These are phyloP conservation scores for Ianthella basta DNA, from an alignment of 37 sponge, comb jelly and placozoan genomes.

Conservation along the genomic window DNA sequence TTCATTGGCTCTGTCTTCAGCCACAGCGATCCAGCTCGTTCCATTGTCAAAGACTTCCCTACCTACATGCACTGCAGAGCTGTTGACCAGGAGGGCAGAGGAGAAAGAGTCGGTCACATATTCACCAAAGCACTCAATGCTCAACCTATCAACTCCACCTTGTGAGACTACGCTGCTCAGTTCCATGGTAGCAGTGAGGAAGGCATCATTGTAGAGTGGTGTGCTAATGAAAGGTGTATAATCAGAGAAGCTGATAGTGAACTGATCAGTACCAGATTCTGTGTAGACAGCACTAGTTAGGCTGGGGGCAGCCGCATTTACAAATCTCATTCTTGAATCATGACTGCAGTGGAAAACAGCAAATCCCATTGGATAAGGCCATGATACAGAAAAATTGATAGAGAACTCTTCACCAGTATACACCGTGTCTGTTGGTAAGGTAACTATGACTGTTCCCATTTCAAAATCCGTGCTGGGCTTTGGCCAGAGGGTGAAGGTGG, in stretches of 20 bases:
- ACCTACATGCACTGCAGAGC: neutral
- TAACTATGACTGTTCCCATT: neutral
- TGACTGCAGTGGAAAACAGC: neutral
- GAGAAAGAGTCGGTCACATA: neutral
- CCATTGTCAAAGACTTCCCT: neutral
- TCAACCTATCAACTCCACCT: neutral
- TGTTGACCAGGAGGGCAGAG: neutral
- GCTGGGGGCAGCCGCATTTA: neutral
- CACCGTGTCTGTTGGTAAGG: neutral
- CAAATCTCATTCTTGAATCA: neutral
- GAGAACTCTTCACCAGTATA: constrained; percentile 9
- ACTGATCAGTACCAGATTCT: neutral
- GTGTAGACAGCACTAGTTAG: neutral
- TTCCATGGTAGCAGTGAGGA: constrained; percentile 14
- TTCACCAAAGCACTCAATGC: neutral
- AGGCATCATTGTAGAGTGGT: neutral
- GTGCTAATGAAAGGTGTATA: neutral
- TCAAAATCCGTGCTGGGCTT: neutral
- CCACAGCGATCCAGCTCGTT: neutral
- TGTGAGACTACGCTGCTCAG: neutral
- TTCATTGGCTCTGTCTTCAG: neutral
- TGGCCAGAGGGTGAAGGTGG: neutral
- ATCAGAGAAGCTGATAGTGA: constrained; percentile 17
- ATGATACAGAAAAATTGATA: constrained; percentile 1
- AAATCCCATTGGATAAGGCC: neutral